Evolutionary conservation across 2,797 vertebrate species (phyloP).

Genomic region (Helarctos malayanus): DNA sequence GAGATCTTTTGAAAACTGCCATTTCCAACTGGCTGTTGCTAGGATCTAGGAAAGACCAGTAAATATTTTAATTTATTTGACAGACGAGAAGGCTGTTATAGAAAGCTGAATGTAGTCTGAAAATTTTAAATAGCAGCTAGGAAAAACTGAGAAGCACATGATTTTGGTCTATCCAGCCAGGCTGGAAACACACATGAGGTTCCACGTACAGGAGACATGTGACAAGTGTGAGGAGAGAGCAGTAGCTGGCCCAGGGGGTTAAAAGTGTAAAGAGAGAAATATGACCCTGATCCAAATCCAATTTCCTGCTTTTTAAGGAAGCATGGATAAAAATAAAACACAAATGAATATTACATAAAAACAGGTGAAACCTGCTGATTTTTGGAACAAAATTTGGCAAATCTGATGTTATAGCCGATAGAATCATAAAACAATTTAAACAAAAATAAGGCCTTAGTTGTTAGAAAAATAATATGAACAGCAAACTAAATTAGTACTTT

Average conservation of each 20-base stretch:
- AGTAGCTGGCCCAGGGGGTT: fast-evolving
- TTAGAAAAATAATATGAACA: not conserved
- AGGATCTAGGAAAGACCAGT: not conserved
- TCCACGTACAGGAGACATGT: not conserved
- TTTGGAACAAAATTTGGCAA: not conserved
- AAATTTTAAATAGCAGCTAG: not conserved
- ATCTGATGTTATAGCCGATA: not conserved
- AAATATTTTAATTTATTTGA: constrained; percentile 11
- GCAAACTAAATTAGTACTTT: not conserved
- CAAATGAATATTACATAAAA: not conserved
- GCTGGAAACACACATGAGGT: not conserved
- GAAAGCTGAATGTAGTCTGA: not conserved
- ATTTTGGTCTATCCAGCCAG: not conserved
- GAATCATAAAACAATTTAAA: not conserved
- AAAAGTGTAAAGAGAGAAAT: not conserved
- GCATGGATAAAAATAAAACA: not conserved
- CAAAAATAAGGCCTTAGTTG: not conserved
- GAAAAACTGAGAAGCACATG: not conserved
- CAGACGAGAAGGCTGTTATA: not conserved
- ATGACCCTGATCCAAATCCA: not conserved
- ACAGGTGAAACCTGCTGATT: not conserved
- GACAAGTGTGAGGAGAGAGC: not conserved
- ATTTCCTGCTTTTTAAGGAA: constrained; percentile 30
- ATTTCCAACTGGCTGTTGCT: not conserved
- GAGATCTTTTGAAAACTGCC: constrained; percentile 1